phyloP scores from a whole-genome alignment of 2,888 invertebrate genomes.

The Drosophila kambysellisi region DNA sequence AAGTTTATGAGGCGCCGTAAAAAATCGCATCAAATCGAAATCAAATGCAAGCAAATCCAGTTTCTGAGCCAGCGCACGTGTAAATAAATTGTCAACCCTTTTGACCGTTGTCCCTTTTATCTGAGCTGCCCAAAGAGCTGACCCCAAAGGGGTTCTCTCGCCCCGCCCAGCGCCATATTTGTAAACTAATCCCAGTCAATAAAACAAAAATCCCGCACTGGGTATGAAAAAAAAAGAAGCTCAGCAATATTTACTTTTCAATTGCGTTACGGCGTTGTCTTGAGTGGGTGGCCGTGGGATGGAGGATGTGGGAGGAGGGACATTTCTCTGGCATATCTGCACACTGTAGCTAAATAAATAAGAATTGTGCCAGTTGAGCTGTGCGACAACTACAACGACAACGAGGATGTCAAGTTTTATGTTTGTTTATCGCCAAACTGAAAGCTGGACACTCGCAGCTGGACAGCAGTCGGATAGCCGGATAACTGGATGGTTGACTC shows the following conservation, averaged over 20 bases:
- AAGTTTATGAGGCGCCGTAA: conserved; percentile 69
- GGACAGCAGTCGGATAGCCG: conserved; percentile 30
- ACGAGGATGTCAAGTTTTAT: conserved; percentile 70
- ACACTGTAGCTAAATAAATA: conserved; percentile 68
- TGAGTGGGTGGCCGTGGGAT: neutral
- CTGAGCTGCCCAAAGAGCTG: conserved; percentile 50
- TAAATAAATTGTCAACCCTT: conserved; percentile 72
- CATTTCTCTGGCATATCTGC: conserved; percentile 48
- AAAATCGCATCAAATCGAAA: conserved; percentile 74
- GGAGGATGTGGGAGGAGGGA: neutral
- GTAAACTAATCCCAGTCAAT: conserved; percentile 71
- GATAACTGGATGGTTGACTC: conserved; percentile 12
- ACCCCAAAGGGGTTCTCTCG: conserved; percentile 46
- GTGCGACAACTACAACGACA: conserved; percentile 59
- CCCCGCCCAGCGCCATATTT: conserved; percentile 33
- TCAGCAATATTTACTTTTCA: conserved; percentile 55
- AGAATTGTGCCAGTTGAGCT: conserved; percentile 74
- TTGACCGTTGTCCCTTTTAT: conserved; percentile 68
- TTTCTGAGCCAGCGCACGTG: conserved; percentile 63
- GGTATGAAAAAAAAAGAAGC: conserved; percentile 24
- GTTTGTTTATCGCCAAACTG: conserved; percentile 75
- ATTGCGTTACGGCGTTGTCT: conserved; percentile 47
- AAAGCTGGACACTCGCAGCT: conserved; percentile 75
- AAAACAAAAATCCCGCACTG: conserved; percentile 70
- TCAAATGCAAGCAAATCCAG: conserved; percentile 64